Evolutionary conservation across 2,888 invertebrate species (phyloP).

Genomic region (Aleiodes alternator): DNA sequence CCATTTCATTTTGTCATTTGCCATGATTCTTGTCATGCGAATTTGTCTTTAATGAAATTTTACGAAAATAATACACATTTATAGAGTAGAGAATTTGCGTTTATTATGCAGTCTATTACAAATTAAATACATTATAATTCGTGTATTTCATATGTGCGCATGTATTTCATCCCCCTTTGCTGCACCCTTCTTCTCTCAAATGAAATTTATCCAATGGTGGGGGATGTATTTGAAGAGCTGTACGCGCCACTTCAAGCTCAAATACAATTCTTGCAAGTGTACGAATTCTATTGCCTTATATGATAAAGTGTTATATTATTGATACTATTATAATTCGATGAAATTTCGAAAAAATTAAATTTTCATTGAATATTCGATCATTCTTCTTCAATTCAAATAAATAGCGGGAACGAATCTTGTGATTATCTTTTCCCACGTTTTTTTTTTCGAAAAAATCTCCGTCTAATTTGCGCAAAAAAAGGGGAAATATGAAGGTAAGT

Average conservation of each 20-base stretch:
- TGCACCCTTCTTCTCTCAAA: background rate
- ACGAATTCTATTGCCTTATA: background rate
- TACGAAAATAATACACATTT: background rate
- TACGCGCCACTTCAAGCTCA: constrained; percentile 63
- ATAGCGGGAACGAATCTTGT: too few relatives aligned
- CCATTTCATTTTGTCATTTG: background rate
- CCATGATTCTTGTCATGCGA: background rate
- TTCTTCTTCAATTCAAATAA: too few relatives aligned
- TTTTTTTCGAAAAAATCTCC: too few relatives aligned
- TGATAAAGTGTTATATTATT: too few relatives aligned
- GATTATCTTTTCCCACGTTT: too few relatives aligned
- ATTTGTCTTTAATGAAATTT: background rate
- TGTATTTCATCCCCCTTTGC: constrained; percentile 57
- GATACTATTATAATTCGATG: too few relatives aligned
- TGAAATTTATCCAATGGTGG: constrained; percentile 50
- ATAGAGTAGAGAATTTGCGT: background rate
- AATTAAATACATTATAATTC: constrained; percentile 15
- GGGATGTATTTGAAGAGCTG: constrained; percentile 67
- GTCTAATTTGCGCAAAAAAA: too few relatives aligned
- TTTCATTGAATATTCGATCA: too few relatives aligned
- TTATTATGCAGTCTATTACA: constrained; percentile 5
- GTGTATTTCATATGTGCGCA: constrained; percentile 54
- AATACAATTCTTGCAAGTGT: constrained; percentile 57
- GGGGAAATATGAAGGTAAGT: too few relatives aligned
- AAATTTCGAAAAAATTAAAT: too few relatives aligned